A percentile compares a stretch with the other conserved stretches of the same genome.
phyloP scores from a whole-genome alignment of 1,140 invertebrate species.

The Phymastichus coffea region DNA sequence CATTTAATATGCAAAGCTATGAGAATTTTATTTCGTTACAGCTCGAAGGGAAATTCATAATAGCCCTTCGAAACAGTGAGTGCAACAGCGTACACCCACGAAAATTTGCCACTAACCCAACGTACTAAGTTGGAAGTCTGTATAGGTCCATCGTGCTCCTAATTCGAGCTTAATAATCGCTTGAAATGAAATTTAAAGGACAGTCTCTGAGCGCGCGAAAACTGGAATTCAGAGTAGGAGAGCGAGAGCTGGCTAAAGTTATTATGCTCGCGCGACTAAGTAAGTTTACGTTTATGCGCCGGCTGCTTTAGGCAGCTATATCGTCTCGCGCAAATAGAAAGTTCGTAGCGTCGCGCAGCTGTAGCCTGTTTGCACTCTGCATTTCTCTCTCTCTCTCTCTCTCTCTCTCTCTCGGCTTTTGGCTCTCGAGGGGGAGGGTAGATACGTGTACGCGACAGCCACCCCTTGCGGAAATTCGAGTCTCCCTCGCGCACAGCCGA shows the following conservation, averaged over 20 bases:
- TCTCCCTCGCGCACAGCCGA: no score
- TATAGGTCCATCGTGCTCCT: conserved; percentile 15
- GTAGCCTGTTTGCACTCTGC: no score
- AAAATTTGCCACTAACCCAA: no score
- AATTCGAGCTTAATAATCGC: conserved; percentile 44
- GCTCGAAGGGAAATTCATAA: no score
- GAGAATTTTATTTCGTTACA: no score
- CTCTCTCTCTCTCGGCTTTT: no score
- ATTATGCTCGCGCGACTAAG: conserved; percentile 36
- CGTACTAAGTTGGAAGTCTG: no score
- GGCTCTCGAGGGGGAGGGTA: no score
- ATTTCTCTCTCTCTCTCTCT: no score
- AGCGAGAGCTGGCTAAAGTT: neutral
- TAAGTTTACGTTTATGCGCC: conserved; percentile 34
- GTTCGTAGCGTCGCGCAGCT: conserved; percentile 22
- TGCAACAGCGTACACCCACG: no score
- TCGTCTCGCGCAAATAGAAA: conserved; percentile 17
- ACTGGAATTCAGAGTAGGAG: conserved; percentile 21
- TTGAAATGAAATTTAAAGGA: conserved; percentile 46
- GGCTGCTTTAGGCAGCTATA: conserved; percentile 36
- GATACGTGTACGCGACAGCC: neutral
- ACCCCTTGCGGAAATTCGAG: neutral
- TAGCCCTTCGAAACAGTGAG: no score
- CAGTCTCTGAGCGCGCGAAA: neutral
- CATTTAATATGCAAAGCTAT: no score